Percentiles rank a stretch among this genome's conserved stretches.
phyloP scores from a whole-genome alignment of 92 coral and sea anemone species.

The Umimayanthus kanabou region DNA sequence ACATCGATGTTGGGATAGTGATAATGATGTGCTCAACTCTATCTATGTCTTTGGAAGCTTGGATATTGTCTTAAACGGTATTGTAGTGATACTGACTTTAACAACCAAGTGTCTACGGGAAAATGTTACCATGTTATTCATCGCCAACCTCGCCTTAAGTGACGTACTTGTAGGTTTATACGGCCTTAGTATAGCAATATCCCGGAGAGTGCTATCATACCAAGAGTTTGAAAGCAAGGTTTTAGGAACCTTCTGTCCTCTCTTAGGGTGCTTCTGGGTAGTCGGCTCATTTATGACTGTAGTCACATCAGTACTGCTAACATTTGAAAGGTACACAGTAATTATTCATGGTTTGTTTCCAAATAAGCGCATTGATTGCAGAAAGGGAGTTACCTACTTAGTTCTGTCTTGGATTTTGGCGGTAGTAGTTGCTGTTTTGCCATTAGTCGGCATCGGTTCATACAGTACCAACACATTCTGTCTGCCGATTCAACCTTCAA shows the following conservation, averaged over 20 bases:
- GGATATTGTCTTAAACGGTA: neutral
- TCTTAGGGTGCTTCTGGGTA: conserved; percentile 67
- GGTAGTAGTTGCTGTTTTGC: conserved; percentile 53
- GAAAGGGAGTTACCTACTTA: conserved; percentile 30
- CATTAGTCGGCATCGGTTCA: conserved; percentile 61
- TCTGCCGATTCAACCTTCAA: conserved; percentile 73
- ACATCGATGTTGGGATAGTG: neutral
- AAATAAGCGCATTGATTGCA: conserved; percentile 37
- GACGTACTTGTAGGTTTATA: neutral
- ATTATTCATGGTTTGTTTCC: conserved; percentile 66
- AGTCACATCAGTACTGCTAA: conserved; percentile 55
- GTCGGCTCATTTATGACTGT: conserved; percentile 53
- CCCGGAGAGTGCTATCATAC: conserved; percentile 38
- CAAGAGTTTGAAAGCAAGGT: conserved; percentile 13
- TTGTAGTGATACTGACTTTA: neutral
- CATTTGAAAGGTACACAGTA: conserved; percentile 63
- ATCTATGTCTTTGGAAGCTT: neutral
- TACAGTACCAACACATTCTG: conserved; percentile 78
- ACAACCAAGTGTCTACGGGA: neutral
- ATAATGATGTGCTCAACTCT: neutral
- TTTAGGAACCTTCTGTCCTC: conserved; percentile 45
- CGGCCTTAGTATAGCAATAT: neutral
- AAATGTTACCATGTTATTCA: neutral
- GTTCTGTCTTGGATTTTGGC: conserved; percentile 54
- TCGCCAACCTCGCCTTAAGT: neutral